phyloP scores from a whole-genome alignment of 92 coral and sea anemone species.

The Phenganax marumi region DNA sequence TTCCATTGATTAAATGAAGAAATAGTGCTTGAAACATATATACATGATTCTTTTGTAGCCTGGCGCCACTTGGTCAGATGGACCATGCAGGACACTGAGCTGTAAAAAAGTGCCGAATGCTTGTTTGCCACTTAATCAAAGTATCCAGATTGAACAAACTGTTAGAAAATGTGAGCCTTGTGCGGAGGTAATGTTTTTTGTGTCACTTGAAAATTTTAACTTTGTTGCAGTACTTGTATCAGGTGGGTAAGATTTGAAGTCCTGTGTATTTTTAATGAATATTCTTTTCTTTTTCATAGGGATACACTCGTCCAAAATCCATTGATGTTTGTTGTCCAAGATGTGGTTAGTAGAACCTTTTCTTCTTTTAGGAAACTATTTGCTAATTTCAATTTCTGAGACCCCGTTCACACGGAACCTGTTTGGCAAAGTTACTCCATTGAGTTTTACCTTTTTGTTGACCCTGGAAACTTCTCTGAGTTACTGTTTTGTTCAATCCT shows the following conservation, averaged over 20 bases:
- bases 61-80: constrained; percentile 74
- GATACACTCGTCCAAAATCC: constrained; percentile 42
- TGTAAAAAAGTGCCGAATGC: constrained; percentile 76
- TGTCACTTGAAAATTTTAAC: not conserved
- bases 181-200: constrained; percentile 57
- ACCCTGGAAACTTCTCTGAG: too few species aligned
- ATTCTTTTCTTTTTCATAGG: constrained; percentile 31
- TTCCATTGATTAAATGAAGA: not conserved
- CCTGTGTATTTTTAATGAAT: not conserved
- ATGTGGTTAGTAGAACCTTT: constrained; percentile 34
- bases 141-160: constrained; percentile 67
- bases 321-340: constrained; percentile 56
- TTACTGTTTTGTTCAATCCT: too few species aligned
- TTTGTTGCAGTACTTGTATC: not conserved
- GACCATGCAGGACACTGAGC: constrained; percentile 67
- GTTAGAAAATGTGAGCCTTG: constrained; percentile 65
- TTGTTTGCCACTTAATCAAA: constrained; percentile 72
- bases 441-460: too few species aligned
- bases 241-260: too few species aligned
- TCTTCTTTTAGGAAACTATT: not conserved
- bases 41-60: constrained; percentile 47
- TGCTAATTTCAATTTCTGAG: not conserved
- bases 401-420: too few species aligned
- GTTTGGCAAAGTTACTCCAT: too few species aligned
- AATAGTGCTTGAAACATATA: not conserved